phyloP scores from a whole-genome alignment of 2,888 invertebrate species.

The Seira ritae region DNA sequence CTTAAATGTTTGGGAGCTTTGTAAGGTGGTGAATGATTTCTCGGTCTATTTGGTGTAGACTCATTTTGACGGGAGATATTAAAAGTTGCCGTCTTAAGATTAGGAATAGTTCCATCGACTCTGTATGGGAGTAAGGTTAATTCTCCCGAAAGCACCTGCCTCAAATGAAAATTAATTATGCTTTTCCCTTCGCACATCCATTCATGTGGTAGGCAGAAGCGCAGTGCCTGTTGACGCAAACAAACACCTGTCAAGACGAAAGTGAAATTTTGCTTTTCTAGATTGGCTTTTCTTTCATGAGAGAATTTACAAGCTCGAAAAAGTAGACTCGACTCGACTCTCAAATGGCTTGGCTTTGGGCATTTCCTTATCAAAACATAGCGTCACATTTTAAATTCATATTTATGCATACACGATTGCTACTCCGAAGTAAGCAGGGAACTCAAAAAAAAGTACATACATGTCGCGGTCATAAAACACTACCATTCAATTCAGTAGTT shows the following conservation, averaged over 20 bases:
- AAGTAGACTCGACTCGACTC: neutral
- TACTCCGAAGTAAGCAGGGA: no score
- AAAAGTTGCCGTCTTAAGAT: no score
- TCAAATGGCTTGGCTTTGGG: neutral
- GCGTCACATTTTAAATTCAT: no score
- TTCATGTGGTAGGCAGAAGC: neutral
- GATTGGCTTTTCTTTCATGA: neutral
- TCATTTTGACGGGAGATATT: no score
- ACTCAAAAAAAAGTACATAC: no score
- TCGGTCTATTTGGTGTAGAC: no score
- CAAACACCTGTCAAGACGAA: conserved; percentile 4
- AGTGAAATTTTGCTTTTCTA: neutral
- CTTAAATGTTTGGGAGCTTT: conserved; percentile 3
- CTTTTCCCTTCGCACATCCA: neutral
- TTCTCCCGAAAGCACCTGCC: neutral
- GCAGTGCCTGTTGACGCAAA: neutral
- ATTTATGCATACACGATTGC: no score
- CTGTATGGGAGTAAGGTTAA: no score
- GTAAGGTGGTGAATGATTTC: neutral
- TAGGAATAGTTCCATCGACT: no score
- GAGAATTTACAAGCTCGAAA: neutral
- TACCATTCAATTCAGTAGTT: no score
- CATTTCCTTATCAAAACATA: neutral
- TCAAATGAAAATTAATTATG: conserved; percentile 5
- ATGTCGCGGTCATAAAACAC: no score